Evolutionary conservation across 2,797 vertebrate species (phyloP).

Genomic region (Eulemur mongoz): DNA sequence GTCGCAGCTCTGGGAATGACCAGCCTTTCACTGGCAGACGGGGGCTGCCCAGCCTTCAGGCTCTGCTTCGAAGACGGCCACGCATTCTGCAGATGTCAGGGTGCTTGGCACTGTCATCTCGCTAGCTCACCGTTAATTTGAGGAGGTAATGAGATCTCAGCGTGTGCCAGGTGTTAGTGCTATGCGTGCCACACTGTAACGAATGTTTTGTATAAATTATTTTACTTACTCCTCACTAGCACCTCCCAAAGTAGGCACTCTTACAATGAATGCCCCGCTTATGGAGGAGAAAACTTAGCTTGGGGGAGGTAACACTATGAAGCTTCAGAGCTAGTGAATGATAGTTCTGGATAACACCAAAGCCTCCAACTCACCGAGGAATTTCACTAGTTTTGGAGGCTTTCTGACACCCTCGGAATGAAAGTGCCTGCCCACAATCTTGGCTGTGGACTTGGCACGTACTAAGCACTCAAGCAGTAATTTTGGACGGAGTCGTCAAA

Average conservation of each 20-base stretch:
- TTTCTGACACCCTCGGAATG: not conserved
- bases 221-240: not conserved
- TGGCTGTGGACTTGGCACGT: not conserved
- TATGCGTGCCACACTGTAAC: accelerated
- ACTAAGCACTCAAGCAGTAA: not conserved
- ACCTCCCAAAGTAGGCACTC: not conserved
- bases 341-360: not conserved
- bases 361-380: not conserved
- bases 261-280: not conserved
- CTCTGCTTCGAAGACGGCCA: not conserved
- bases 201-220: accelerated
- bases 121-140: too few relatives aligned
- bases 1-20: too few relatives aligned
- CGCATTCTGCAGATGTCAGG: not conserved
- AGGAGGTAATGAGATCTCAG: not conserved
- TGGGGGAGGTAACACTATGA: not conserved
- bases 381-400: not conserved
- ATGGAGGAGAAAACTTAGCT: not conserved
- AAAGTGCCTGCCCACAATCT: not conserved
- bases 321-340: not conserved
- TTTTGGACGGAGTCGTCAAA: not conserved
- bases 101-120: accelerated
- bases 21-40: not conserved
- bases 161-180: accelerated
- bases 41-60: not conserved